A percentile compares a stretch with the other conserved stretches of the same genome.
phyloP scores from a whole-genome alignment of 2,113 vertebrate genomes.

The Eretmochelys imbricata region DNA sequence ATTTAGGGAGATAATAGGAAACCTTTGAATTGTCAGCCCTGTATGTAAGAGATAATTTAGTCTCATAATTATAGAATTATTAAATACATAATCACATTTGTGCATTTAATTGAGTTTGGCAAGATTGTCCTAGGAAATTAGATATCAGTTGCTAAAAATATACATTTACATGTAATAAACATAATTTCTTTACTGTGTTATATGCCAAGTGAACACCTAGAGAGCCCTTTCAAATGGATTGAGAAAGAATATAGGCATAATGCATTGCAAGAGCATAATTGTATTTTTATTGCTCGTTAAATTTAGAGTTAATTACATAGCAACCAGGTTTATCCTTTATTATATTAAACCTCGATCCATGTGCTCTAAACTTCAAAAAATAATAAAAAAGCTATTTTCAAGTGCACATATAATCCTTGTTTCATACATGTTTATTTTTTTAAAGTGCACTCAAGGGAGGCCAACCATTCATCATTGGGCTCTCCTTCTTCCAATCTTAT shows the following conservation, averaged over 20 bases:
- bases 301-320: slow-evolving; percentile 76
- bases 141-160: slow-evolving; percentile 55
- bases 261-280: slow-evolving; percentile 69
- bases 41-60: slow-evolving; percentile 42
- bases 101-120: slow-evolving; percentile 66
- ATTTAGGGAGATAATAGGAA: slow-evolving; percentile 26
- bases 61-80: slow-evolving; percentile 60
- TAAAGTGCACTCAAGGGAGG: not conserved
- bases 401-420: not conserved
- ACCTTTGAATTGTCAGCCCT: rapidly evolving
- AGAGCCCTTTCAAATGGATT: slow-evolving; percentile 65
- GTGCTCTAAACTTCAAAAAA: not conserved
- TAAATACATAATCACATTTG: slow-evolving; percentile 58
- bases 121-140: slow-evolving; percentile 52
- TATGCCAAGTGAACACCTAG: slow-evolving; percentile 30
- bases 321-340: slow-evolving; percentile 61
- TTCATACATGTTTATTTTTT: not conserved
- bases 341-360: not conserved
- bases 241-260: slow-evolving; percentile 53
- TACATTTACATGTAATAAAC: slow-evolving; percentile 65
- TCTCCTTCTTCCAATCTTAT: not conserved
- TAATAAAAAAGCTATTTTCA: not conserved
- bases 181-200: slow-evolving; percentile 51
- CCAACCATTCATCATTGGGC: not conserved
- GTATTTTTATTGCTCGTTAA: slow-evolving; percentile 79